phyloP scores from a whole-genome alignment of 53 echinoderm and acorn worm species.

The Echinarachnius parma region DNA sequence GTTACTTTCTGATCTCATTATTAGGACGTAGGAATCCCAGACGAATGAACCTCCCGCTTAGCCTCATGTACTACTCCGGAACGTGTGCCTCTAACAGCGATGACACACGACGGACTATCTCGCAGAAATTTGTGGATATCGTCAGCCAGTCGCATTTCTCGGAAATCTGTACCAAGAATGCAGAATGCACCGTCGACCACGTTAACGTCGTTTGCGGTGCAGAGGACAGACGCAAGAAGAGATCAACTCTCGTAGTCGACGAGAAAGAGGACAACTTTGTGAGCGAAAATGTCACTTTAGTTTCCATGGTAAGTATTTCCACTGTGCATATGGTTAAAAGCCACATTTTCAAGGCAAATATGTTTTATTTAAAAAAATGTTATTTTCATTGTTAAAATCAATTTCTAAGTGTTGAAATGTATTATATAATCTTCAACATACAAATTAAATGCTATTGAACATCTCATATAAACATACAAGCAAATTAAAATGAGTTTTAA shows the following conservation, averaged over 20 bases:
- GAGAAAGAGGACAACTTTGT: background rate
- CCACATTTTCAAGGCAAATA: no score
- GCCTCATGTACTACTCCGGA: constrained; percentile 52
- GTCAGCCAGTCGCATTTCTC: constrained; percentile 20
- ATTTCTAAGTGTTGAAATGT: no score
- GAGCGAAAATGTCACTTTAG: background rate
- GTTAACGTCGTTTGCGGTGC: constrained; percentile 46
- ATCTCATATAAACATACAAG: no score
- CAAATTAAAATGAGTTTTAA: no score
- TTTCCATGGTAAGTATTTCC: constrained; percentile 36
- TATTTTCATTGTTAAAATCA: no score
- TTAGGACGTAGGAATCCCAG: constrained; percentile 15
- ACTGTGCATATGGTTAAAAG: no score
- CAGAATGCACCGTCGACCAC: constrained; percentile 36
- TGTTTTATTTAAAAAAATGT: no score
- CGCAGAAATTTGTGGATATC: constrained; percentile 45
- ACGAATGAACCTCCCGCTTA: constrained; percentile 21
- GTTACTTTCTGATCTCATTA: no score
- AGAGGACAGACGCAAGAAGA: background rate
- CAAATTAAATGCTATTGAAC: no score
- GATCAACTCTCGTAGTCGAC: background rate
- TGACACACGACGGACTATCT: constrained; percentile 25
- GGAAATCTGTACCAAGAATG: constrained; percentile 37
- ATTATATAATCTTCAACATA: no score
- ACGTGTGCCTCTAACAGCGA: constrained; percentile 13